These are phyloP conservation scores for Morelia viridis DNA, from an alignment of 2,797 vertebrate species.

Conservation along the genomic window DNA sequence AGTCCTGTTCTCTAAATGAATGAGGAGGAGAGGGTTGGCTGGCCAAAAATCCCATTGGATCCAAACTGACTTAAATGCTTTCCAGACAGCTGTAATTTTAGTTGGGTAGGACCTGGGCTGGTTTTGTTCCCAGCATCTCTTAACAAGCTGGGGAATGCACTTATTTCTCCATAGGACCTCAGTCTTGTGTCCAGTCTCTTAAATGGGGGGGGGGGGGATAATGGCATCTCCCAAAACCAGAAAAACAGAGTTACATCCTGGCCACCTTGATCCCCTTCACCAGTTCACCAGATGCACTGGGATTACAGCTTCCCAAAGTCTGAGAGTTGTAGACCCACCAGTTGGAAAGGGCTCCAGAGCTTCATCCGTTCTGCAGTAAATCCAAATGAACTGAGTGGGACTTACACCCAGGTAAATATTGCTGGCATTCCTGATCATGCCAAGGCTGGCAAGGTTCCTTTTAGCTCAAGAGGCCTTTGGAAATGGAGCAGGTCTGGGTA, in stretches of 20 bases:
- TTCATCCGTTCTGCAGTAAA: neutral
- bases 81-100: neutral
- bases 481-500: neutral
- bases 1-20: neutral
- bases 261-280: neutral
- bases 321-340: neutral
- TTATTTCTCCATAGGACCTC: neutral
- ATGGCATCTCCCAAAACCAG: neutral
- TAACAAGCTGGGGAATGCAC: neutral
- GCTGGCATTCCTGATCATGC: neutral
- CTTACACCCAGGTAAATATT: neutral
- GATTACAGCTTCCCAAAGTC: neutral
- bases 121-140: neutral
- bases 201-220: too few species aligned
- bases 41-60: neutral
- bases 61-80: slow-evolving; percentile 1
- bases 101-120: neutral
- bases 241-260: neutral
- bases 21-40: neutral
- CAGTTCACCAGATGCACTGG: neutral
- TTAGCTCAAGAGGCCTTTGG: neutral
- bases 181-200: neutral
- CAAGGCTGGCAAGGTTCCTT: neutral
- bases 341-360: neutral
- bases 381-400: too few species aligned